Evolutionary conservation across 2,797 vertebrate genomes (phyloP).

Genomic region (Oreochromis grahami): DNA sequence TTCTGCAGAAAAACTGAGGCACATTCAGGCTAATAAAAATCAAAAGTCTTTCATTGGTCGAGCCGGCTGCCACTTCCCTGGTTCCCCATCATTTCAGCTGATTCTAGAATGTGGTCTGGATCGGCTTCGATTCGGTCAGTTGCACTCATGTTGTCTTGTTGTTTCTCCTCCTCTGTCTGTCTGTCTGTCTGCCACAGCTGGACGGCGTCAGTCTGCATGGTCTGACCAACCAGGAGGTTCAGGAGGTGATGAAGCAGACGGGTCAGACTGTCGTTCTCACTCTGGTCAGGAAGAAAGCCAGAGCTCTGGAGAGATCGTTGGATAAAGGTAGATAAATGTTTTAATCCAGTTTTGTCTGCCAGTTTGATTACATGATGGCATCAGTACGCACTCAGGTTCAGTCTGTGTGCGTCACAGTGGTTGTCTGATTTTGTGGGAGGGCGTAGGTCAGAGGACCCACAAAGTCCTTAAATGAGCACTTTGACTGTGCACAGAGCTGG

Average conservation of each 20-base stretch:
- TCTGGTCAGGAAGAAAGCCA: conserved; percentile 79
- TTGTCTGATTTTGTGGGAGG: background rate
- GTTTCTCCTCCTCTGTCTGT: background rate
- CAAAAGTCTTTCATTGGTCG: background rate
- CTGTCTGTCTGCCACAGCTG: conserved; percentile 69
- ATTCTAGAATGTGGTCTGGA: background rate
- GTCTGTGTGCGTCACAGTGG: background rate
- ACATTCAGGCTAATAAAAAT: background rate
- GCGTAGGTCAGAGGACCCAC: background rate
- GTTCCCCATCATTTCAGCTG: background rate
- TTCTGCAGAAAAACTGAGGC: background rate
- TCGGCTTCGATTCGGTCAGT: background rate
- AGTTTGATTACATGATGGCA: background rate
- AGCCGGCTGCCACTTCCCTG: background rate
- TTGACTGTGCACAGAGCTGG: background rate
- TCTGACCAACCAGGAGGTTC: conserved; percentile 88
- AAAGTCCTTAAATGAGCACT: background rate
- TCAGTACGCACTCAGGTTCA: background rate
- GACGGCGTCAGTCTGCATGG: conserved; percentile 88
- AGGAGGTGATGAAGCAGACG: conserved; percentile 84
- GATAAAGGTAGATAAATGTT: conserved; percentile 73
- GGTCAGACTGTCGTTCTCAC: conserved; percentile 84
- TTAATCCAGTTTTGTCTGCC: background rate
- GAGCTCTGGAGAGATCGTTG: conserved; percentile 65
- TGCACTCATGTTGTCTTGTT: background rate